A percentile compares a stretch with the other conserved stretches of the same genome.
Conservation (phyloP, 2,797 vertebrate species). For the Rachycentron canadum region DNA sequence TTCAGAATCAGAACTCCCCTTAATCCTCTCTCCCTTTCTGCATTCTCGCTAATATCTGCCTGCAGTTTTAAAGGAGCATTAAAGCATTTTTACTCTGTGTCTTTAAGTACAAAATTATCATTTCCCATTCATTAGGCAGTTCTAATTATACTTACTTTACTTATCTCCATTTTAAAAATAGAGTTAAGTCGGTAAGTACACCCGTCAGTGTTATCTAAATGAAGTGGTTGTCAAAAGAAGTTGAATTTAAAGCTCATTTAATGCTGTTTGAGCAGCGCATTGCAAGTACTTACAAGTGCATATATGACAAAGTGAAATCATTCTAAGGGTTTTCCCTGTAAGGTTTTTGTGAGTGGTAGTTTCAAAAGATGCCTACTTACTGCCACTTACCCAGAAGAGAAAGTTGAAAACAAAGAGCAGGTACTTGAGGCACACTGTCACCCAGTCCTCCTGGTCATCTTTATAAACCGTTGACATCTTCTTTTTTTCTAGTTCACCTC, state of each 20-base stretch:
- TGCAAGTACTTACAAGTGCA: neutral
- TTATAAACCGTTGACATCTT: slow-evolving; percentile 86
- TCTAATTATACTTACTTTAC: neutral
- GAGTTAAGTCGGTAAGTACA: neutral
- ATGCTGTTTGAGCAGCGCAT: neutral
- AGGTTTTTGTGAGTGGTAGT: neutral
- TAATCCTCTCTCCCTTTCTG: slow-evolving; percentile 10
- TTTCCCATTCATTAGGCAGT: neutral
- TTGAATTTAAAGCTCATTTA: neutral
- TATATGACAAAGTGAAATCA: neutral
- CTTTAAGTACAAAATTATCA: neutral
- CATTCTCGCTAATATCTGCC: neutral
- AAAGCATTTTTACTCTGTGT: neutral
- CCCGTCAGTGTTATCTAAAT: neutral
- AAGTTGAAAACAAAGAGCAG: slow-evolving; percentile 93
- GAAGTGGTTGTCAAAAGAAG: neutral
- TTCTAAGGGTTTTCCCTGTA: neutral
- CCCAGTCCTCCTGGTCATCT: slow-evolving; percentile 87
- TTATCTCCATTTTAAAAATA: neutral
- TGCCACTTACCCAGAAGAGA: slow-evolving; percentile 91
- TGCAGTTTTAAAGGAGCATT: slow-evolving; percentile 15
- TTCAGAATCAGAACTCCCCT: slow-evolving; percentile 31
- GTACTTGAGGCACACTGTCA: slow-evolving; percentile 90
- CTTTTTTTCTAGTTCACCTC: slow-evolving; percentile 38
- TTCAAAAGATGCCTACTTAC: neutral